Percentiles rank a stretch among this genome's conserved stretches.
Conservation (phyloP, 1,140 invertebrate species). For the Aphaenogaster ashmeadi region DNA sequence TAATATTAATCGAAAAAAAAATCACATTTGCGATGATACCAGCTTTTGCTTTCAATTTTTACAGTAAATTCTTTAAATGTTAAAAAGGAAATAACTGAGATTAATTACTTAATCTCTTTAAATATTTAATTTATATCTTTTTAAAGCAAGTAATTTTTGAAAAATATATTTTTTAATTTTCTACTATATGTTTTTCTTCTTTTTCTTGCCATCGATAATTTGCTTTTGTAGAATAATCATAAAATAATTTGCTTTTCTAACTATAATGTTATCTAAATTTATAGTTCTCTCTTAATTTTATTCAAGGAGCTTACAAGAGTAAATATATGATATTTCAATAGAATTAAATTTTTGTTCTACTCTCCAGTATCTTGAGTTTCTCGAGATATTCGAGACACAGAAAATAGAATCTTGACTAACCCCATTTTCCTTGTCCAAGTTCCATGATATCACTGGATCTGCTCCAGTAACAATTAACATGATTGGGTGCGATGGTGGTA, state of each 20-base stretch:
- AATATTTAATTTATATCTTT: neutral
- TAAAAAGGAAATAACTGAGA: neutral
- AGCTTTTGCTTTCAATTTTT: neutral
- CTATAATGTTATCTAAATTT: too few species aligned
- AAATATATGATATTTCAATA: neutral
- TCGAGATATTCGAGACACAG: neutral
- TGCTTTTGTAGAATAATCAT: too few species aligned
- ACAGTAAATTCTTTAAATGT: neutral
- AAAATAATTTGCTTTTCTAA: too few species aligned
- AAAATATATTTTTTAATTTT: too few species aligned
- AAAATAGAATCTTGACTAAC: slow-evolving; percentile 20
- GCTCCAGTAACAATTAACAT: slow-evolving; percentile 19
- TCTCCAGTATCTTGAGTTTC: neutral
- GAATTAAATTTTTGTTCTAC: neutral
- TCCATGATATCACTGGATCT: neutral
- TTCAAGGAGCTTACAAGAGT: too few species aligned
- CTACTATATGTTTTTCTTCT: too few species aligned
- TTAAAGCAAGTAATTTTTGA: too few species aligned
- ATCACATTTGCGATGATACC: neutral
- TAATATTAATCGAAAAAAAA: slow-evolving; percentile 5
- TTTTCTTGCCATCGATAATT: too few species aligned
- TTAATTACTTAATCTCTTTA: neutral
- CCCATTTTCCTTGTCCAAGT: slow-evolving; percentile 31
- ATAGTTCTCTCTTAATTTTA: too few species aligned
- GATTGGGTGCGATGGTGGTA: neutral